Conservation (phyloP, 2,888 invertebrate species). For the Malthinus flaveolus region DNA sequence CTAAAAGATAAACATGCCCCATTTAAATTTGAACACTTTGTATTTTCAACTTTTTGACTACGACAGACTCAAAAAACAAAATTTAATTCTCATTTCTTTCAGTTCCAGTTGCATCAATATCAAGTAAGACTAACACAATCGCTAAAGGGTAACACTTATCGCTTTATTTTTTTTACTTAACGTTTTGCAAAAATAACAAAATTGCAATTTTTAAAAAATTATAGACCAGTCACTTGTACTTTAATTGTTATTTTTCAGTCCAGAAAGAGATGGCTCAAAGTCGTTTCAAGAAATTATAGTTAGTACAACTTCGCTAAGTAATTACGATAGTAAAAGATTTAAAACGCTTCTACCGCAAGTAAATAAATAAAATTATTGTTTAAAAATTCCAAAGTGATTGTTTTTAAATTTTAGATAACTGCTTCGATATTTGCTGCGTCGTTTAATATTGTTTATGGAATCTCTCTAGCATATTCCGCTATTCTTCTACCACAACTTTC, state of each 20-base stretch:
- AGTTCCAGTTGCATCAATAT: constrained; percentile 6
- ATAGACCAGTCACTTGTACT: not conserved
- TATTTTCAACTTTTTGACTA: too few relatives aligned
- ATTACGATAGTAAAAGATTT: constrained; percentile 50
- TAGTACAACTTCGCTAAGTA: constrained; percentile 53
- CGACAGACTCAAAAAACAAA: too few relatives aligned
- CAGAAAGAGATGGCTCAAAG: constrained; percentile 50
- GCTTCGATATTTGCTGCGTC: constrained; percentile 59
- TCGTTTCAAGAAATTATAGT: constrained; percentile 54
- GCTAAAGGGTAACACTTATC: not conserved
- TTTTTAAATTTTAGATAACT: constrained; percentile 49
- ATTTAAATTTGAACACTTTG: too few relatives aligned
- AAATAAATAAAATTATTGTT: constrained; percentile 25
- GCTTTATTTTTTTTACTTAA: not conserved
- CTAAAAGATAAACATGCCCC: too few relatives aligned
- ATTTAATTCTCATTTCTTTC: not conserved
- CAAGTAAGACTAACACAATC: constrained; percentile 2
- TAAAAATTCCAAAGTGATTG: not conserved
- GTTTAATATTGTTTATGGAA: constrained; percentile 61
- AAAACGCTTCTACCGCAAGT: constrained; percentile 57
- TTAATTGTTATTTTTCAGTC: constrained; percentile 37
- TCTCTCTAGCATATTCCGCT: constrained; percentile 61
- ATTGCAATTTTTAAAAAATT: too few relatives aligned
- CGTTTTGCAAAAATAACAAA: not conserved
- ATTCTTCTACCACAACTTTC: constrained; percentile 59